phyloP scores from a whole-genome alignment of 2,888 invertebrate species.

The Scaptomyza flava region DNA sequence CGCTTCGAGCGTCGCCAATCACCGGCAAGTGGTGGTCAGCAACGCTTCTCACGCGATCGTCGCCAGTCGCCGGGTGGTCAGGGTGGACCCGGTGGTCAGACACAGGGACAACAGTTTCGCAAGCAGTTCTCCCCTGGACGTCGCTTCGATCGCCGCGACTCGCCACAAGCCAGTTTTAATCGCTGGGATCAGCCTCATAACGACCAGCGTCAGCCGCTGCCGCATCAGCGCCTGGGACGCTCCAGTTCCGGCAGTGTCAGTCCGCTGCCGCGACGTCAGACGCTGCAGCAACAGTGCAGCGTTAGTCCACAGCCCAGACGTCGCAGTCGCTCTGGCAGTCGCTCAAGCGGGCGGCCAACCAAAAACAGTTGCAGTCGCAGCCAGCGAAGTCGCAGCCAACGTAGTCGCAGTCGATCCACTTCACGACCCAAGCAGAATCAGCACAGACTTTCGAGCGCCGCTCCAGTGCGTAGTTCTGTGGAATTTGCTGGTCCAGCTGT shows the following conservation, averaged over 20 bases:
- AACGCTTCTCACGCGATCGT: constrained; percentile 60
- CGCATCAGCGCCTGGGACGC: constrained; percentile 26
- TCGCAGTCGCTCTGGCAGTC: constrained; percentile 34
- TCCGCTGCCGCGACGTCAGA: constrained; percentile 56
- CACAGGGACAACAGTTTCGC: constrained; percentile 75
- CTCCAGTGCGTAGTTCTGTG: constrained; percentile 69
- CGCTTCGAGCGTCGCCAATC: constrained; percentile 74
- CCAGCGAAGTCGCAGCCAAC: constrained; percentile 11
- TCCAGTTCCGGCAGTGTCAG: constrained; percentile 51
- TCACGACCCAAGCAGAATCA: constrained; percentile 19
- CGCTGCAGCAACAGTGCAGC: constrained; percentile 56
- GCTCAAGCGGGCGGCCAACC: constrained; percentile 32
- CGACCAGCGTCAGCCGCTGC: constrained; percentile 39
- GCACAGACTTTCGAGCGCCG: constrained; percentile 34
- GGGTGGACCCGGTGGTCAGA: constrained; percentile 34
- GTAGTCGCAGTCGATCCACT: constrained; percentile 48
- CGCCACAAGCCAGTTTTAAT: constrained; percentile 72
- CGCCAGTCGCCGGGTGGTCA: constrained; percentile 67
- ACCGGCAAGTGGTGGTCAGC: constrained; percentile 54
- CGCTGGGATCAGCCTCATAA: constrained; percentile 74
- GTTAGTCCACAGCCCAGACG: constrained; percentile 52
- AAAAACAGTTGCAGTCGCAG: constrained; percentile 14
- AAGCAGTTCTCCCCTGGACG: constrained; percentile 76
- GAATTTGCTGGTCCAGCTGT: constrained; percentile 74
- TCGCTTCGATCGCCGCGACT: constrained; percentile 77